Conservation (phyloP, 2,797 vertebrate genomes). For the Nasua narica region DNA sequence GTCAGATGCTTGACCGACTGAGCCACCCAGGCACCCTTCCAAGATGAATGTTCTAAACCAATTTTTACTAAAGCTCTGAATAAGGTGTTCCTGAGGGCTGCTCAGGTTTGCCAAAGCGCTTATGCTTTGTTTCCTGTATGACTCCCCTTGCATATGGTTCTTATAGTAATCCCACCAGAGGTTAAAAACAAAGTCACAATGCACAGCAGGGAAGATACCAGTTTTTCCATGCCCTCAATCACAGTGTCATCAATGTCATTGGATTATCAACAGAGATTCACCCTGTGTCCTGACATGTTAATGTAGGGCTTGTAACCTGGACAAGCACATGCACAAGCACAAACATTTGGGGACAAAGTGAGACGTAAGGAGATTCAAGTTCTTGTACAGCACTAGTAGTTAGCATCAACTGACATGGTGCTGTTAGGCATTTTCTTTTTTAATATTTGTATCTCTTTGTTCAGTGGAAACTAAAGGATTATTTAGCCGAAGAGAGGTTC, state of each 20-base stretch:
- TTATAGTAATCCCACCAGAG: background rate
- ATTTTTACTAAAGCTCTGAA: background rate
- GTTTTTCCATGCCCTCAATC: background rate
- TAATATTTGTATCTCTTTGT: background rate
- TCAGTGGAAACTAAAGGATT: background rate
- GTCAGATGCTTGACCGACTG: background rate
- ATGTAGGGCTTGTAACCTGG: fast-evolving
- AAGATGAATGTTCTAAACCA: background rate
- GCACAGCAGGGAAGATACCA: background rate
- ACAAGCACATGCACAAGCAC: background rate
- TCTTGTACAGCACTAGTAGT: background rate
- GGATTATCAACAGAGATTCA: background rate
- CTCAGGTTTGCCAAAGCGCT: background rate
- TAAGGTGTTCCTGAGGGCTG: background rate
- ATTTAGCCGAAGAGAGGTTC: background rate
- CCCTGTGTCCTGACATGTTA: fast-evolving
- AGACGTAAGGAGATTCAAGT: background rate
- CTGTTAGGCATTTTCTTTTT: background rate
- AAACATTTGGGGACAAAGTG: background rate
- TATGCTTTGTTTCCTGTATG: background rate
- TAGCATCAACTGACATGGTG: background rate
- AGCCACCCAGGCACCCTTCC: background rate
- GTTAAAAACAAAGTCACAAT: background rate
- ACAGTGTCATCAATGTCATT: background rate
- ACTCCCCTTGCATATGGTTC: background rate